Conservation (phyloP, 2,113 vertebrate genomes). For the Clarias magur region DNA sequence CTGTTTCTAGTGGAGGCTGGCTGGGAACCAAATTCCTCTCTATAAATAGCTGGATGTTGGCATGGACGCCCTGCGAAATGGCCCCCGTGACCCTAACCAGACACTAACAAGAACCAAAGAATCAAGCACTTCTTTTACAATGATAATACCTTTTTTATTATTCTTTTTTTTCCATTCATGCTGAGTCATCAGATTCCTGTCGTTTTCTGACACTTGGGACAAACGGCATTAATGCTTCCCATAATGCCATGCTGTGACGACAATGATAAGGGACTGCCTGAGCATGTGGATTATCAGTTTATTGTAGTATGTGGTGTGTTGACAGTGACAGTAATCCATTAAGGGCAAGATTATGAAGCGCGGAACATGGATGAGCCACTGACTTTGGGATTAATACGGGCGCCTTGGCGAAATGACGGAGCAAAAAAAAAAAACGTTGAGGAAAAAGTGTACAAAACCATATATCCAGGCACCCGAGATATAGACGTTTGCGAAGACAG, state of each 20-base stretch:
- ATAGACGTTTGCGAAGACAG: neutral
- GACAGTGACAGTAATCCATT: conserved; percentile 17
- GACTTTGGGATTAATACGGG: neutral
- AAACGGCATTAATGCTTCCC: conserved; percentile 13
- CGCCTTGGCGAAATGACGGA: neutral
- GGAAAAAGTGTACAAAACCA: neutral
- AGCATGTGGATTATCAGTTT: conserved; percentile 21
- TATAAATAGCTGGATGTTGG: conserved; percentile 48
- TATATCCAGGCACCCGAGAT: neutral
- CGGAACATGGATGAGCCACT: neutral
- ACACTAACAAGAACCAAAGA: conserved; percentile 8
- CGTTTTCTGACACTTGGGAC: neutral
- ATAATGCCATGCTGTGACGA: conserved; percentile 16
- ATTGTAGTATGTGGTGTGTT: neutral
- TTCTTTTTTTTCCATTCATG: neutral
- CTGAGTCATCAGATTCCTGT: neutral
- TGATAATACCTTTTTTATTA: neutral
- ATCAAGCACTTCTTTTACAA: neutral
- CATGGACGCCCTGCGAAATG: conserved; percentile 19
- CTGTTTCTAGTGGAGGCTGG: conserved; percentile 1
- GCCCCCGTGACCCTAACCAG: conserved; percentile 23
- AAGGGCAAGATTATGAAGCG: neutral
- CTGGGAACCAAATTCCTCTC: conserved; percentile 35
- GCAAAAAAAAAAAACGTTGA: neutral
- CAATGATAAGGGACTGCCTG: conserved; percentile 27